A percentile compares a stretch with the other conserved stretches of the same genome.
phyloP scores from a whole-genome alignment of 2,888 invertebrate genomes.

The Pomacea canaliculata region DNA sequence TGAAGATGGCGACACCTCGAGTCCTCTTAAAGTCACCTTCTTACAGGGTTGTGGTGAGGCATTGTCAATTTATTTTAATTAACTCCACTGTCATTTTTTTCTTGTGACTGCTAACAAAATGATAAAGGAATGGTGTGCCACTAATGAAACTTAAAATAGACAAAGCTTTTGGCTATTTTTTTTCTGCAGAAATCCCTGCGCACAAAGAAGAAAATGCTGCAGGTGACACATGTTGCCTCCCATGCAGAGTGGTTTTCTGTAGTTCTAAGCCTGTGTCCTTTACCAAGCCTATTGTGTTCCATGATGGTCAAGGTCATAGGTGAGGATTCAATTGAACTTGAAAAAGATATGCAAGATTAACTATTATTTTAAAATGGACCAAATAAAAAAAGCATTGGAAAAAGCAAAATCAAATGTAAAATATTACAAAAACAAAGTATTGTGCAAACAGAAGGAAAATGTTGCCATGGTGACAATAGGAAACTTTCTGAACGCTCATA shows the following conservation, averaged over 20 bases:
- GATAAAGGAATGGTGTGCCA: neutral
- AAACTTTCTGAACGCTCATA: too few relatives aligned
- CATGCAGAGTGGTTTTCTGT: constrained; percentile 59
- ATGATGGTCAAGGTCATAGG: constrained; percentile 58
- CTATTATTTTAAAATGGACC: too few relatives aligned
- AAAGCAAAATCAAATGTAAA: too few relatives aligned
- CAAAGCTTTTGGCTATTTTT: neutral
- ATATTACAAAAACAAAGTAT: too few relatives aligned
- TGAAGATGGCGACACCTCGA: constrained; percentile 63
- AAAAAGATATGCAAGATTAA: too few relatives aligned
- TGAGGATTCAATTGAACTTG: constrained; percentile 29
- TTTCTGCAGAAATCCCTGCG: constrained; percentile 50
- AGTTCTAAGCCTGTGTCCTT: constrained; percentile 65
- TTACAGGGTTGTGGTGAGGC: constrained; percentile 57
- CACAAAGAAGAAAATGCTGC: constrained; percentile 58
- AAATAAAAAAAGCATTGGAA: too few relatives aligned
- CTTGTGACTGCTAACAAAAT: neutral
- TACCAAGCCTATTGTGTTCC: constrained; percentile 55
- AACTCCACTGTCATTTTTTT: too few relatives aligned
- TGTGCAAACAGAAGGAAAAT: too few relatives aligned
- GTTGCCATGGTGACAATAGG: too few relatives aligned
- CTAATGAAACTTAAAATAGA: neutral
- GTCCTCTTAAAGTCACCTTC: constrained; percentile 63
- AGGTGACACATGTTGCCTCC: constrained; percentile 53
- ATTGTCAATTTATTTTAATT: neutral